Evolutionary conservation across 1,140 invertebrate species (phyloP).

Genomic region (Rhopalosiphum maidis): DNA sequence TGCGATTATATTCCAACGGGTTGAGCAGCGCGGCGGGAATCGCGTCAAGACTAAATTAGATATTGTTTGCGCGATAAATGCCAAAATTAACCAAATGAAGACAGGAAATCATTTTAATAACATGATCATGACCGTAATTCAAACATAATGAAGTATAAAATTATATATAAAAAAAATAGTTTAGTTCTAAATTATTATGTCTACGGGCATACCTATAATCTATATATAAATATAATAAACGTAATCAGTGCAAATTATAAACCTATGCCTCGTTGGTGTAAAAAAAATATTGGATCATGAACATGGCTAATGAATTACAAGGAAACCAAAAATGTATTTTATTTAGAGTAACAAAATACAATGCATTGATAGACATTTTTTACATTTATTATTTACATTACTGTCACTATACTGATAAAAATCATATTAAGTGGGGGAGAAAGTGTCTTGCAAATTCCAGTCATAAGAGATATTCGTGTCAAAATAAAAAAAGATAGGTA

Average conservation of each 20-base stretch:
- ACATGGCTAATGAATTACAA: not conserved
- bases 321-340: not conserved
- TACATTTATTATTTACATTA: not conserved
- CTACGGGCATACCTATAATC: not conserved
- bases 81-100: not conserved
- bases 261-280: not conserved
- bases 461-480: not conserved
- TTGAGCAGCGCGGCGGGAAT: not conserved
- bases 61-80: conserved; percentile 7
- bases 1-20: conserved; percentile 9
- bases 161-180: not conserved
- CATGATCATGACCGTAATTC: not conserved
- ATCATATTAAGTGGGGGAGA: not conserved
- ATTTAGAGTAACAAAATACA: not conserved
- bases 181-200: not conserved
- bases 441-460: not conserved
- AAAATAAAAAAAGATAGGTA: not conserved
- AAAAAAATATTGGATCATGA: not conserved
- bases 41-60: conserved; percentile 1
- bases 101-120: not conserved
- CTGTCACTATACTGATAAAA: not conserved
- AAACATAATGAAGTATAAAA: not conserved
- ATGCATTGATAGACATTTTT: not conserved
- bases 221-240: not conserved
- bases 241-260: not conserved